phyloP scores from a whole-genome alignment of 2,797 vertebrate species.

The Gadopsis marmoratus region DNA sequence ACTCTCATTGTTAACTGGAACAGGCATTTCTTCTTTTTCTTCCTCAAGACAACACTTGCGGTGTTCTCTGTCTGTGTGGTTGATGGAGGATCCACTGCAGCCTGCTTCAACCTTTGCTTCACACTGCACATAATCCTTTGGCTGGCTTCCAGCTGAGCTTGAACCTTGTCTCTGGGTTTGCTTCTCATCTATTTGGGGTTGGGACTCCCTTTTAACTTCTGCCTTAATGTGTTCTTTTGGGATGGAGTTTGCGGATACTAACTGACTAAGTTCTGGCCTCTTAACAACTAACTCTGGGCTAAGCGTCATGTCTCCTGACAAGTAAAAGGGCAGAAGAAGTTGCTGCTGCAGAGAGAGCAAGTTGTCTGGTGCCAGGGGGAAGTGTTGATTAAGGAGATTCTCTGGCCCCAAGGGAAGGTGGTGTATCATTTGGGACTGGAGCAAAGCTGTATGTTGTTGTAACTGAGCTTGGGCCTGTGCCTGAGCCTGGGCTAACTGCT shows the following conservation, averaged over 20 bases:
- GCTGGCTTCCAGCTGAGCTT: constrained; percentile 42
- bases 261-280: constrained; percentile 86
- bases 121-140: constrained; percentile 47
- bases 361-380: constrained; percentile 92
- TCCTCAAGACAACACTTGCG: constrained; percentile 71
- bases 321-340: constrained; percentile 95
- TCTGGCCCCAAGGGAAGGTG: constrained; percentile 94
- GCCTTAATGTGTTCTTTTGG: constrained; percentile 85
- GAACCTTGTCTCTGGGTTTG: constrained; percentile 78
- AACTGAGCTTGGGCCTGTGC: constrained; percentile 93
- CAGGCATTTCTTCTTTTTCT: constrained; percentile 75
- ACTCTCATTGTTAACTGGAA: constrained; percentile 62
- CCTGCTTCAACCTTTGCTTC: constrained; percentile 55
- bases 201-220: constrained; percentile 83
- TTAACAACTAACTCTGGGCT: constrained; percentile 91
- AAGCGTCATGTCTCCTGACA: constrained; percentile 95
- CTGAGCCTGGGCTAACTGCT: constrained; percentile 87
- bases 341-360: constrained; percentile 95
- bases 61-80: constrained; percentile 85
- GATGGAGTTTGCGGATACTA: constrained; percentile 73
- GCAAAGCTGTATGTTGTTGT: constrained; percentile 95
- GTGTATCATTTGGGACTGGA: constrained; percentile 96
- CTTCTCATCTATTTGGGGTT: constrained; percentile 77
- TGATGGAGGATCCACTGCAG: constrained; percentile 55
- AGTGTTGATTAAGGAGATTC: constrained; percentile 91